These are phyloP conservation scores for Hylaea fasciaria DNA, from an alignment of 2,888 invertebrate species.

Conservation along the genomic window DNA sequence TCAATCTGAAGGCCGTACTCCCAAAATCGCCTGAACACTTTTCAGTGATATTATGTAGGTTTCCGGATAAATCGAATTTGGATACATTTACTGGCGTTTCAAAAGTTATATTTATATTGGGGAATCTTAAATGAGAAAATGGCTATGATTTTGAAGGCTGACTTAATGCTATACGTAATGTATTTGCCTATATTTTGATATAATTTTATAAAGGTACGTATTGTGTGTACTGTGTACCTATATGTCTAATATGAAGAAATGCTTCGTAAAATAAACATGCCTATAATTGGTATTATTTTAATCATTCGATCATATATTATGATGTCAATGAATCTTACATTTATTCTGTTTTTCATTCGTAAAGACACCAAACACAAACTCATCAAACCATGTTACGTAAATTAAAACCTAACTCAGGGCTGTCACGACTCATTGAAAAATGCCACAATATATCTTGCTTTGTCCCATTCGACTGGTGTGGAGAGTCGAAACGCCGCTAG, in stretches of 20 bases:
- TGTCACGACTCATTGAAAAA: conserved; percentile 55
- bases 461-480: conserved; percentile 69
- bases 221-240: too few species aligned
- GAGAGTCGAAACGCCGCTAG: conserved; percentile 67
- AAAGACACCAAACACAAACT: neutral
- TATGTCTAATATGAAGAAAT: too few species aligned
- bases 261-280: too few species aligned
- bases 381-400: conserved; percentile 8
- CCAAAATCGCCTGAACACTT: conserved; percentile 81
- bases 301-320: too few species aligned
- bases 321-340: too few species aligned
- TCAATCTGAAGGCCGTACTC: conserved; percentile 79
- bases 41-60: conserved; percentile 71
- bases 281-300: too few species aligned
- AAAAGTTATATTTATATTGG: conserved; percentile 55
- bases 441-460: conserved; percentile 77
- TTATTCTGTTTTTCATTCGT: too few species aligned
- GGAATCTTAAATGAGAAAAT: conserved; percentile 31
- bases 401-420: conserved; percentile 50
- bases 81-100: conserved; percentile 71
- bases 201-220: too few species aligned
- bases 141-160: conserved; percentile 4
- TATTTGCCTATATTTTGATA: too few species aligned
- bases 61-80: conserved; percentile 75
- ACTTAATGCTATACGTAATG: neutral